Evolutionary conservation across 2,113 vertebrate genomes (phyloP), one percentile per base, ranked within the genome.

Genomic region (Henicopernis longicauda): DNA sequence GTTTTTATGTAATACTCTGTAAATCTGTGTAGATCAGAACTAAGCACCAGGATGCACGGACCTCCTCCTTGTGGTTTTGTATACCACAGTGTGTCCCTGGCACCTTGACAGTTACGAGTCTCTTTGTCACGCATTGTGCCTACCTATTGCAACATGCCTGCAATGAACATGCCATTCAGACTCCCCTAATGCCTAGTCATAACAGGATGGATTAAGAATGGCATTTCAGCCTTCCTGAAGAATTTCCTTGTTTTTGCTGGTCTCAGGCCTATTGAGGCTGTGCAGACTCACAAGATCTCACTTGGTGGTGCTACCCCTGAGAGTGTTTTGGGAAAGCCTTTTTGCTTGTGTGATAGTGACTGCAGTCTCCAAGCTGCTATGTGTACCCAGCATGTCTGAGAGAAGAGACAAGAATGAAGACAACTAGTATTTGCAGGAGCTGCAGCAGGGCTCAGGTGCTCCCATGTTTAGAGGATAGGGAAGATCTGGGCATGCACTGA

Each of bases 201-300:
- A 93, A 93, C 94, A 93, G 93, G 96, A 93, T 88, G 97, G 96
- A 95, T 98, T 96, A 97, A 96, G 94, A 94, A 89, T 78, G 93
- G 97, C 92, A 97, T 97, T 97, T 96, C 94, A 92, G 74, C 93
- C 95, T 95, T 97, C 47, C 95, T 96, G 95, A 82, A 93, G 93
- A 94, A 96, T 95, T 97, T 96, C 95, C 94, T 95, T 95, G 90
- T 94, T 95, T 89, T 85, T 94, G 86, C 77, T 95, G 74, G 72
- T 95, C 82, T 90, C 63, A 69, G 52, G 55, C 67, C 91, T 83
- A 7, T 80, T 77, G 85, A 90, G 54, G 38, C 70, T 80, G 21
- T 76, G 49, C 62, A 80, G 87, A n/a, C 61, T 91, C 66, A 44
- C 12, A 67, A 71, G 73, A 69, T 87, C 70, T 93, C 82, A 19